Percentiles rank a stretch among this genome's conserved stretches.
Evolutionary conservation across 2,888 invertebrate species (phyloP).

Genomic region (Drosophila austrosaltans): DNA sequence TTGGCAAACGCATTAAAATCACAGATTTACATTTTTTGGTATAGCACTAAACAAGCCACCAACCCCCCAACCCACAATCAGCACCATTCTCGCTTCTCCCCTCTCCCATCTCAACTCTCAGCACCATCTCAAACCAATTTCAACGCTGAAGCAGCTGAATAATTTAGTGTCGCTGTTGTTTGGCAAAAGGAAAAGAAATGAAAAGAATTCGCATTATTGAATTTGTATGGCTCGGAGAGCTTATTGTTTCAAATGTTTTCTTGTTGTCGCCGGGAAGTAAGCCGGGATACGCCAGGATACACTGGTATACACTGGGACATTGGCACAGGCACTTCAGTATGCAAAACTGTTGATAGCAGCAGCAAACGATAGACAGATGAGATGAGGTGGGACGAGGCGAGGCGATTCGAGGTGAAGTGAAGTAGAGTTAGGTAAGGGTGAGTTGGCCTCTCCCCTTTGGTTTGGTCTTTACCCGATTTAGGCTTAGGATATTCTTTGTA

Average conservation of each 20-base stretch:
- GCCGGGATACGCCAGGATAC: not conserved
- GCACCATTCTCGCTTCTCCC: not conserved
- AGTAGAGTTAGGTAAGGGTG: not conserved
- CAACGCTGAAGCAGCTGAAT: conserved; percentile 57
- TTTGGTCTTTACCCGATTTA: conserved; percentile 25
- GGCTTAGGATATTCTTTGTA: conserved; percentile 36
- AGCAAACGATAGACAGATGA: conserved; percentile 9
- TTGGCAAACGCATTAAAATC: conserved; percentile 80
- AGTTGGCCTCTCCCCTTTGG: conserved; percentile 19
- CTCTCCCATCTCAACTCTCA: not conserved
- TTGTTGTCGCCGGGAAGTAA: conserved; percentile 8
- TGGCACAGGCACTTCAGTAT: conserved; percentile 5
- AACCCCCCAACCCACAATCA: not conserved
- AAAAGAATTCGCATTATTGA: conserved; percentile 70
- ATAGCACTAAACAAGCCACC: conserved; percentile 8
- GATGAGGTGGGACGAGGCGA: too few relatives aligned
- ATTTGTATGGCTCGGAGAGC: conserved; percentile 63
- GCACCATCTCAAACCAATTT: not conserved
- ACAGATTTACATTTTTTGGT: conserved; percentile 77
- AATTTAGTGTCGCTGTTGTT: conserved; percentile 71
- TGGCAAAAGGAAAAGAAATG: conserved; percentile 15
- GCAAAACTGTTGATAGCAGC: conserved; percentile 10
- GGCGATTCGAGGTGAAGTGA: too few relatives aligned
- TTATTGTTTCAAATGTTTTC: conserved; percentile 77
- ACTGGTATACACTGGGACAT: too few relatives aligned